Conservation (phyloP, 2,113 vertebrate genomes). For the Monarcha castaneiventris region DNA sequence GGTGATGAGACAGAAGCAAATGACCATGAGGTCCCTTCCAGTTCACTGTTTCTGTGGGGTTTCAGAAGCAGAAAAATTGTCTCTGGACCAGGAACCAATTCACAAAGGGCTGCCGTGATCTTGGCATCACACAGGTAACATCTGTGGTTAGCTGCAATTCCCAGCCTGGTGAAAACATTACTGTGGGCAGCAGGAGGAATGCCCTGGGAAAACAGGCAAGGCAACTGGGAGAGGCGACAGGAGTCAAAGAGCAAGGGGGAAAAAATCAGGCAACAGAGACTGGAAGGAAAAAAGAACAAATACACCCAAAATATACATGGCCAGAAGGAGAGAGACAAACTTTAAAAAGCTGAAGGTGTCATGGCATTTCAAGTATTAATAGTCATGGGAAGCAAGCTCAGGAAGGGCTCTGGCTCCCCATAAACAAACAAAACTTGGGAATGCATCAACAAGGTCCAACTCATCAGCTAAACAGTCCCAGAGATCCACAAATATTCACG, state of each 20-base stretch:
- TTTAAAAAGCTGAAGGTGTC: not conserved
- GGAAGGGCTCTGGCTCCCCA: not conserved
- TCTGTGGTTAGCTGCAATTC: not conserved
- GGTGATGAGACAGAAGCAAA: not conserved
- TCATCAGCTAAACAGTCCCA: not conserved
- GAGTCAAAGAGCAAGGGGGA: not conserved
- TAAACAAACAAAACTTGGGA: not conserved
- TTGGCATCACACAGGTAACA: not conserved
- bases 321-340: not conserved
- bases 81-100: not conserved
- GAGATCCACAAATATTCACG: not conserved
- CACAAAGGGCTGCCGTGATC: not conserved
- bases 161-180: not conserved
- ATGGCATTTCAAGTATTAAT: fast-evolving
- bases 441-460: not conserved
- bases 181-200: not conserved
- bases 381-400: not conserved
- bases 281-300: not conserved
- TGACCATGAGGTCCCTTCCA: not conserved
- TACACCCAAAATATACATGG: not conserved
- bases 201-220: not conserved
- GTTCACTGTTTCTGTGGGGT: not conserved
- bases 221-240: not conserved
- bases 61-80: not conserved
- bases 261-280: not conserved